phyloP scores from a whole-genome alignment of 2,888 invertebrate genomes.

The Netelia fuscicornis region DNA sequence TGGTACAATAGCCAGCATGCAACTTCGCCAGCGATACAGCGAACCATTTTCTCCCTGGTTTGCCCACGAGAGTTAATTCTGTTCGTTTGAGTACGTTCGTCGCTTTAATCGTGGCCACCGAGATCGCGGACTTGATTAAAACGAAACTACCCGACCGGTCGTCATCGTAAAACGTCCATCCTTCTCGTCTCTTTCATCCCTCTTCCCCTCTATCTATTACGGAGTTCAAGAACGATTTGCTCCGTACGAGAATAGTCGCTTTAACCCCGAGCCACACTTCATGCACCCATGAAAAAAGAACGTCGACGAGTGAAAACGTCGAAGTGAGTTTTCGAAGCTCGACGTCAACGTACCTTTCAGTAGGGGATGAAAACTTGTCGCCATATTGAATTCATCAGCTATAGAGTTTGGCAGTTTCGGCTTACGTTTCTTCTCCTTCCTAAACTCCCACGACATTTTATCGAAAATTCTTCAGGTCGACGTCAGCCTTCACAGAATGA shows the following conservation, averaged over 20 bases:
- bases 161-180: slow-evolving; percentile 65
- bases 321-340: not conserved
- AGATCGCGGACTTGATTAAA: slow-evolving; percentile 71
- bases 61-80: slow-evolving; percentile 67
- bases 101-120: slow-evolving; percentile 66
- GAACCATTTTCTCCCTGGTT: slow-evolving; percentile 9
- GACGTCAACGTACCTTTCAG: not conserved
- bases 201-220: not conserved
- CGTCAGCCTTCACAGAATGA: not conserved
- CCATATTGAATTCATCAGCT: not conserved
- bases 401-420: not conserved
- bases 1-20: slow-evolving; percentile 18
- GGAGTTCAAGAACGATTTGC: not conserved
- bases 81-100: slow-evolving; percentile 71
- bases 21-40: slow-evolving; percentile 1
- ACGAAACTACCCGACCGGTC: slow-evolving; percentile 68
- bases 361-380: not conserved
- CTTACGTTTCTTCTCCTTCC: not conserved
- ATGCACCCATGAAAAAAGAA: not conserved
- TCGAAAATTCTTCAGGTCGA: not conserved
- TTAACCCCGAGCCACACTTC: not conserved
- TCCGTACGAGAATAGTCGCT: not conserved
- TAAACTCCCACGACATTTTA: not conserved
- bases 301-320: not conserved
- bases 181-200: slow-evolving; percentile 7